A percentile compares a stretch with the other conserved stretches of the same genome.
Evolutionary conservation across 2,113 vertebrate genomes (phyloP).

Genomic region (Pristiophorus japonicus): DNA sequence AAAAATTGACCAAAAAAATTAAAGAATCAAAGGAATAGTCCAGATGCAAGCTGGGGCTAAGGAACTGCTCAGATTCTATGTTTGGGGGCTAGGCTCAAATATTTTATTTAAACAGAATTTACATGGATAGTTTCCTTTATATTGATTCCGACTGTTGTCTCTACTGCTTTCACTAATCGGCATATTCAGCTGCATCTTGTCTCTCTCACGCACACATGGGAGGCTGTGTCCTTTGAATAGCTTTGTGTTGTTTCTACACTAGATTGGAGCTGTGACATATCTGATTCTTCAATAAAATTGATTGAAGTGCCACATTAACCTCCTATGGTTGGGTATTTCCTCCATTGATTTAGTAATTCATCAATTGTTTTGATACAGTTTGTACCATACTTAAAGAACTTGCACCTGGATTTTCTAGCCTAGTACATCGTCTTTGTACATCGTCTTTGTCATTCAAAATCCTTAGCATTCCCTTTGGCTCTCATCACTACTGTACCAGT

Average conservation of each 20-base stretch:
- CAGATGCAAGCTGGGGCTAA: neutral
- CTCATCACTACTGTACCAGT: neutral
- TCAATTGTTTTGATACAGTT: neutral
- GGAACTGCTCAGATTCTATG: neutral
- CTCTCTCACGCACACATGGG: neutral
- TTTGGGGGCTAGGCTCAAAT: neutral
- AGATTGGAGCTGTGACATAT: neutral
- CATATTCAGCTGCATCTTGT: neutral
- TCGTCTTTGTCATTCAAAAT: too few species aligned
- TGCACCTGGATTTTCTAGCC: constrained; percentile 2
- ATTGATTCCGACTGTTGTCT: neutral
- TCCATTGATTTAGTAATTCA: neutral
- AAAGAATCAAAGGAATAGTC: neutral
- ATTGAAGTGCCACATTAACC: neutral
- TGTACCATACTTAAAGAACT: neutral
- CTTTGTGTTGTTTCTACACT: neutral
- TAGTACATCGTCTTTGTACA: neutral
- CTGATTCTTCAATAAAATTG: neutral
- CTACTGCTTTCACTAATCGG: neutral
- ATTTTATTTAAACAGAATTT: neutral
- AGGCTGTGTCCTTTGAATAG: neutral
- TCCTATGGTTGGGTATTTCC: neutral
- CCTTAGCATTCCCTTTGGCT: neutral
- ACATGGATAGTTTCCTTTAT: neutral
- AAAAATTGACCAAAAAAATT: neutral